Evolutionary conservation across 1,140 invertebrate genomes (phyloP), one percentile per base, ranked within the genome.

Genomic region (Papilio dardanus): DNA sequence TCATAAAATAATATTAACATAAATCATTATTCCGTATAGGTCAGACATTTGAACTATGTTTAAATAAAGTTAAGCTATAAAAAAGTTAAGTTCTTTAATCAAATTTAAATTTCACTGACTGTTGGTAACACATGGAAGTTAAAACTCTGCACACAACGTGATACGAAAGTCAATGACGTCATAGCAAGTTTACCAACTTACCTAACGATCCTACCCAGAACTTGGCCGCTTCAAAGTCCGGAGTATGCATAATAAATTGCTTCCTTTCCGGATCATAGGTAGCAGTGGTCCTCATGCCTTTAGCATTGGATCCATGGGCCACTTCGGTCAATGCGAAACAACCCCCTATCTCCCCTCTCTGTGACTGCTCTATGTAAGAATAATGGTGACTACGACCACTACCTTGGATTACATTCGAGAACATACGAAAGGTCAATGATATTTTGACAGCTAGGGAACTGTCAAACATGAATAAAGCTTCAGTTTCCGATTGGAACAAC

Each of bases 261-360:
- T 96, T 91, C n/a, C 95, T 96, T 68, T 94, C 93, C 1, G 95
- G 94, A 86, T 97, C 95, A 90, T 96, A 98, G 0, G 96, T 97
- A 0, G 97, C 97, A 1, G 96, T 96, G 0, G 97, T 98, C 76
- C 96, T 95, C 95, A 98, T 96, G 35, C 95, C 96, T 88, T 96
- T 96, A 4, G 97, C 96, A 86, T 98, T 98, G 21, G 96, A 97
- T 3, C 97, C 97, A 93, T 98, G 97, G 5, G 96, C 95, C n/a
- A 98, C 94, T 92, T 98, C 97, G 0, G 97, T 98, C 0, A 98
- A 88, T 0, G 96, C 96, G 91, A 97, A 98, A 84, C 96, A 97
- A n/a, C 97, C 97, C 75, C 90, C 79, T 62, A 96, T 96, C 76
- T 94, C 88, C 16, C 93, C 94, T 31, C 94, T 91, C 46, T 94